Base-by-base conservation (phyloP, 2,797 vertebrate genomes). In the Malacoctenus gilli region DNA sequence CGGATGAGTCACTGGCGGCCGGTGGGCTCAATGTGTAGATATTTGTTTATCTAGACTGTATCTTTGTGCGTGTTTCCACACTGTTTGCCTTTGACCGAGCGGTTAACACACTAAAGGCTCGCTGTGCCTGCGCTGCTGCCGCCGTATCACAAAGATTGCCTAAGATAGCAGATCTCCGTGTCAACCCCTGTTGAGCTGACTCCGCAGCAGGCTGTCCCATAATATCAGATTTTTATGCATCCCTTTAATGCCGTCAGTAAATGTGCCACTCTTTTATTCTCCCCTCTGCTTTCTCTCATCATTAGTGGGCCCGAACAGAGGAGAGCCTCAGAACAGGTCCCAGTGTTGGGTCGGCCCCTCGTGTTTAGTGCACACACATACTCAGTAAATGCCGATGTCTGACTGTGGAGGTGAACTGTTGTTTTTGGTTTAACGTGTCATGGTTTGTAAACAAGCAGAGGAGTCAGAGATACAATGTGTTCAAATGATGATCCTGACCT, bases 211-310 rank as follows among this genome's bases (percentile, higher is more conserved):
- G 52, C 80, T 48, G 5, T 74, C 66, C 72, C 51, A 57, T 87
- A 84, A 87, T 88, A 78, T 82, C 77, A 42, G 10, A 85, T 83
- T 82, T 86, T 78, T 84, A 87, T 86, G 86, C 80, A 54, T 72
- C 63, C 57, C 69, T 80, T 56, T 84, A 79, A 87, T 72, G 57
- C 54, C 9, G 67, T 59, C 53, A 72, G 68, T 82, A 86, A 87
- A 78, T 72, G 80, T 68, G 62, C 41, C 79, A 70, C 72, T 79
- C 46, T 85, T 82, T 85, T 56, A 80, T 79, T 68, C 53, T 68
- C 44, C 43, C 53, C 59, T 75, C 53, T 68, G 59, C 84, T 82
- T 79, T 69, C 59, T 62, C 77, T 77, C 71, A 59, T 80, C 75
- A 69, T 79, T 67, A 67, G 69, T 39, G 16, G 19, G 40, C 46